Conservation (phyloP, 2,888 invertebrate species). For the Lepidonotus clava region DNA sequence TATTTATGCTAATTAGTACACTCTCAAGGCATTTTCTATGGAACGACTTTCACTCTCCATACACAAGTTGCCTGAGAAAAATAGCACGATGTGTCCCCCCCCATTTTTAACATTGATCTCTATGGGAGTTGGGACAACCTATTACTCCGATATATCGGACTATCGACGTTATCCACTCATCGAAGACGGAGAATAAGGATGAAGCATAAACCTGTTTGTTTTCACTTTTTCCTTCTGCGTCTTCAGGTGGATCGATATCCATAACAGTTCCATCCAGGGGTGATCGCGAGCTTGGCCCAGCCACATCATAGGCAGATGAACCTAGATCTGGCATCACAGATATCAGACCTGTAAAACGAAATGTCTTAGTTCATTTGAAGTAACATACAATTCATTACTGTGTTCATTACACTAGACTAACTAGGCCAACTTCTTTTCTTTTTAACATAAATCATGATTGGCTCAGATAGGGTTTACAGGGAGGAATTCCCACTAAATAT, state of each 20-base stretch:
- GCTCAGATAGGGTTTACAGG: no score
- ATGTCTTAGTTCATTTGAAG: not conserved
- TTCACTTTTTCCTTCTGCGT: not conserved
- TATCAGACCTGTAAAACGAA: not conserved
- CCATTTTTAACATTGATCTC: no score
- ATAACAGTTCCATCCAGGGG: slow-evolving; percentile 9
- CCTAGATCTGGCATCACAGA: slow-evolving; percentile 3
- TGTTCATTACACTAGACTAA: not conserved
- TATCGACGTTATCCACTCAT: no score
- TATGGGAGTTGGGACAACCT: no score
- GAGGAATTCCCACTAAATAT: not conserved
- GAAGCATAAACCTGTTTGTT: not conserved
- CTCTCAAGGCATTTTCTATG: no score
- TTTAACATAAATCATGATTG: not conserved
- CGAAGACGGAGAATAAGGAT: no score
- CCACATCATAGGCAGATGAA: slow-evolving; percentile 1
- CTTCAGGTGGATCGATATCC: slow-evolving; percentile 11
- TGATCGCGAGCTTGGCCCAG: not conserved
- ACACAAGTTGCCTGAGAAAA: no score
- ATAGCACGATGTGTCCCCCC: no score
- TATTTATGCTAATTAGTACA: no score
- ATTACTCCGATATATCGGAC: no score
- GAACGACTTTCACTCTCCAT: no score
- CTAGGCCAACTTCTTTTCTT: not conserved
- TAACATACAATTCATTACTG: not conserved